A percentile compares a stretch with the other conserved stretches of the same genome.
phyloP scores from a whole-genome alignment of 2,888 invertebrate species.

The Stictocephala bisonia region DNA sequence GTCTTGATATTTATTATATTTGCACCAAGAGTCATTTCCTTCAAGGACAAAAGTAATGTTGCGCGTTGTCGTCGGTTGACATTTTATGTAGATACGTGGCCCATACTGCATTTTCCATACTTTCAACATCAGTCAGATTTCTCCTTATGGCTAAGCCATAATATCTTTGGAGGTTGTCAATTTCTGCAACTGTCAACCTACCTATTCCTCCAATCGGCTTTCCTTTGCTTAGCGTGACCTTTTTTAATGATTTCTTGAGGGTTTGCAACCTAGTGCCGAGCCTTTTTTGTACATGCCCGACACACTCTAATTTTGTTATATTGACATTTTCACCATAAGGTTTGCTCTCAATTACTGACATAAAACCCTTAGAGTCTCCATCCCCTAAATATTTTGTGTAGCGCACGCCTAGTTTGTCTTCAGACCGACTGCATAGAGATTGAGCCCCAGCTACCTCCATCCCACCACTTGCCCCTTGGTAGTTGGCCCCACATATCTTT shows the following conservation, averaged over 20 bases:
- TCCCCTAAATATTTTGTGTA: constrained; percentile 47
- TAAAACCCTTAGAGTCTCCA: constrained; percentile 42
- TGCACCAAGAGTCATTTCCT: too few species aligned
- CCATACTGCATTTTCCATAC: constrained; percentile 58
- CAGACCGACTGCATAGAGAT: constrained; percentile 48
- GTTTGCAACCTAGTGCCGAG: too few species aligned
- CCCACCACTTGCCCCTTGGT: constrained; percentile 49
- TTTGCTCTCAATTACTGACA: constrained; percentile 25
- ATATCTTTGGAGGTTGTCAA: too few species aligned
- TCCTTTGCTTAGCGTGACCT: too few species aligned
- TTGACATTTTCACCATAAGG: constrained; percentile 21
- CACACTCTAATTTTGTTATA: constrained; percentile 32
- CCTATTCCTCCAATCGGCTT: too few species aligned
- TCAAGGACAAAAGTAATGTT: constrained; percentile 57
- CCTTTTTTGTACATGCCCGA: constrained; percentile 40
- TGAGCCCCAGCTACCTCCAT: constrained; percentile 53
- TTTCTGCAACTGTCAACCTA: too few species aligned
- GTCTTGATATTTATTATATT: constrained; percentile 49
- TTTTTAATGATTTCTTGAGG: too few species aligned
- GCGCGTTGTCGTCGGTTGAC: constrained; percentile 56
- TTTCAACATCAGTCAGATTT: constrained; percentile 53
- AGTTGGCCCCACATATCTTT: constrained; percentile 51
- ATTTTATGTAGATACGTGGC: constrained; percentile 56
- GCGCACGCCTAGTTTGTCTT: constrained; percentile 36
- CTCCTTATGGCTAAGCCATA: constrained; percentile 58